Evolutionary conservation across 2,888 invertebrate species (phyloP), one percentile per base, ranked within the genome.

Genomic region (Orgyia antiqua): DNA sequence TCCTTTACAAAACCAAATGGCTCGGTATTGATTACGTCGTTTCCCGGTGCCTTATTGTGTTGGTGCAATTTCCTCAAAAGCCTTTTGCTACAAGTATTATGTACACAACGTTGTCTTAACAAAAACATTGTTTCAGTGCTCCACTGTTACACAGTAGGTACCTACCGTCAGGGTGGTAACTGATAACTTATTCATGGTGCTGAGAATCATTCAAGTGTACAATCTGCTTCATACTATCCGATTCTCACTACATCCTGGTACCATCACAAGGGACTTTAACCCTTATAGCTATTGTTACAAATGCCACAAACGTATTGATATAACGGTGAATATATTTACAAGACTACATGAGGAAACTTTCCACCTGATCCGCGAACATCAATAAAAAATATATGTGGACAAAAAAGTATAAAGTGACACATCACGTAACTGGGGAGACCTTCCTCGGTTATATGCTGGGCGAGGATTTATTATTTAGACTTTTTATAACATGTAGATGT

Each of bases 181-280:
- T 58, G 46, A 43, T 66, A 55, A 65, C 55, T 67, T 65, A 67
- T 67, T 67, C 64, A 65, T 61, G 41, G 47, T 52, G 39, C 55
- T 42, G 51, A 51, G 53, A 59, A 57, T 58, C 62, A 58, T 64
- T 58, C 60, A 55, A 60, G 42, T 49, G 42, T 51, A 63, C 60
- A 58, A 55, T 58, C 60, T 55, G 62, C 55, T 63, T 49, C 49
- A 43, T 52, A 51, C 55, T 58, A 43, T 59, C 51, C 51, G 51
- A 60, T 58, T 59, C 45, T 36, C 42, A 41, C 40, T 30, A 33
- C 30, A 28, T 35, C 27, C 37, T 34, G 29, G 17, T 7, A 10
- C 19, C 20, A 25, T 13, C 11, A 7, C 41, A 39, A 4, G 23
- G 36, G 15, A 52, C 29, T 52, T 24, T 43, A 33, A 33, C 46